Base-by-base conservation (phyloP, 2,113 vertebrate species). In the Amia ocellicauda region DNA sequence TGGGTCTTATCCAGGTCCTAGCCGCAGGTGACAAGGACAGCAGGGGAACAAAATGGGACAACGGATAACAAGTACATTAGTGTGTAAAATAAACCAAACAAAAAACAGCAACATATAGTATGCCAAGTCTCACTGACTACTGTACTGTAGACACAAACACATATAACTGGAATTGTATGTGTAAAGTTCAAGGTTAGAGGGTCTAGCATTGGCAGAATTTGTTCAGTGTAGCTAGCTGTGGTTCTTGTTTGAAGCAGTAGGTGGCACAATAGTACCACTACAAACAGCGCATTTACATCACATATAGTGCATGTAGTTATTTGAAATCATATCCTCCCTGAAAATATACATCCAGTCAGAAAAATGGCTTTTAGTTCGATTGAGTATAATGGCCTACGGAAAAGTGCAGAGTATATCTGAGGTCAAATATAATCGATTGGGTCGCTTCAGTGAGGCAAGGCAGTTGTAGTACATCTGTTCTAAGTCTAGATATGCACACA, bases 1-100 rank as follows among this genome's bases (percentile, higher is more conserved):
- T 98, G 96, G 86, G 93, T 94, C 91, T 96, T 98, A 96, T 98
- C 93, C 89, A 96, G 91, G 83, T 97, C 97, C 97, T 99, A 87
- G 80, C 85, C 87, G 83, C 75, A 70, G 71, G 41, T 72, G 75
- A 85, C 1, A 69, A 78, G 73, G 85, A 84, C 74, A 86, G 76
- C 76, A 69, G 79, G 79, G 62, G 63, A 78, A 79, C 79, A 80
- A 81, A 80, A 81, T 82, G 80, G 64, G 51, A 85, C 79, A 85
- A 83, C 71, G 82, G 70, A 84, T 55, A 69, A 72, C 63, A 83
- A 77, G 67, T 76, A 80, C 83, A 83, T 85, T 83, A 88, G 82
- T 83, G 70, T 77, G 72, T 77, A 77, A 78, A 83, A 70, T 61
- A 73, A 69, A 63, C 73, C 60, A 71, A 85, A 60, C 28, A 81